Evolutionary conservation across 2,113 vertebrate genomes (phyloP), one percentile per base, ranked within the genome.

Genomic region (Melanotaenia duboulayi): DNA sequence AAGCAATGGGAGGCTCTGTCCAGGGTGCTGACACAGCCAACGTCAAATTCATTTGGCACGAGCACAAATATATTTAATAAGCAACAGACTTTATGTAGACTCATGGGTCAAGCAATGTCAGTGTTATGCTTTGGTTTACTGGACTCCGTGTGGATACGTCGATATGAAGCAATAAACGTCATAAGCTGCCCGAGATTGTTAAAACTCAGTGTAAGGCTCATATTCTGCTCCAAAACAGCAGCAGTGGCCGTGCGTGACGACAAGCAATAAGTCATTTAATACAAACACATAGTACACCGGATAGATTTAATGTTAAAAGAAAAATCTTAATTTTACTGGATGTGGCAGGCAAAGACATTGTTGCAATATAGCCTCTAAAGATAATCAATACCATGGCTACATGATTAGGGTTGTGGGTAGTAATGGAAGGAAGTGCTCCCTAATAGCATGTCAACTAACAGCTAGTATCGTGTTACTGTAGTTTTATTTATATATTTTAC

Each of bases 371-470:
- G 39, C 64, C 60, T 70, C 32, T 23, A n/a, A 25, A 56, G 72
- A 48, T 24, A 75, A 91, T 89, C 88, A 87, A 91, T 91, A 87
- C 46, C 40, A 54, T 40, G 80, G 69, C 63, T 82, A 52, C 55
- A 46, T 58, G 67, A 85, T 75, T 70, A 73, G 83, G 6, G 46
- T 64, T 86, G 84, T 17, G 82, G 84, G 68, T 71, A 44, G 49
- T 91, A 89, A 92, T 91, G 91, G 89, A 88, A 65, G 87, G 51
- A 88, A 91, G 82, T 87, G 75, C 64, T 76, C 73, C 23, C 71
- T 89, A 84, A 88, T 72, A 80, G 85, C 76, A 80, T 44, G 65
- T 68, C 65, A 56, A 51, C 49, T 65, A 82, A 66, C 14, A 50
- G 25, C 40, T 46, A 24, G n/a, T 40, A 44, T 82, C 60, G 64